Evolutionary conservation across 2,888 invertebrate genomes (phyloP).

Genomic region (Catocala nupta): DNA sequence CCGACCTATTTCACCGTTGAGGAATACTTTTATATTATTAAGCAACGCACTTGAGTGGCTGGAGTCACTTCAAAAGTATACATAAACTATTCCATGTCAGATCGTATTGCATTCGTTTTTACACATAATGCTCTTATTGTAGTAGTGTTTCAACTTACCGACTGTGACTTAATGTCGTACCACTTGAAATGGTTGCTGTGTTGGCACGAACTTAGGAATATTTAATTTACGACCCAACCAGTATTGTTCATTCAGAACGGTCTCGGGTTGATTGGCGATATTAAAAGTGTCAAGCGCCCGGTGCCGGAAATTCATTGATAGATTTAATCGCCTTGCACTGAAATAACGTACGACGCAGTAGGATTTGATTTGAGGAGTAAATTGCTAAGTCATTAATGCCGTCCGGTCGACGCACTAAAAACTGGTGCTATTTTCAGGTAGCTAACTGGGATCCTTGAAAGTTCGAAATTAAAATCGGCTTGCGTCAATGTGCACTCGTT

Average conservation of each 20-base stretch:
- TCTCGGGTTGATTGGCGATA: slow-evolving; percentile 82
- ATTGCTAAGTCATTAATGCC: slow-evolving; percentile 84
- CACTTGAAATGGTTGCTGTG: slow-evolving; percentile 57
- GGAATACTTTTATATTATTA: no score
- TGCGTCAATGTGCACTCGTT: slow-evolving; percentile 55
- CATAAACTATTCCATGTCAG: not conserved
- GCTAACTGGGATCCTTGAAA: slow-evolving; percentile 67
- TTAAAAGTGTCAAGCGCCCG: slow-evolving; percentile 83
- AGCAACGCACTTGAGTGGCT: no score
- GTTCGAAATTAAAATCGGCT: slow-evolving; percentile 61
- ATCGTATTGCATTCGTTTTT: slow-evolving; percentile 39
- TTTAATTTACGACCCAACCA: slow-evolving; percentile 80
- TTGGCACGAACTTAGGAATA: slow-evolving; percentile 73
- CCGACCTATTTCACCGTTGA: no score
- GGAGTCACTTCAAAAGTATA: no score
- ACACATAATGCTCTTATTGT: slow-evolving; percentile 47
- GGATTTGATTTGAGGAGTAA: slow-evolving; percentile 82
- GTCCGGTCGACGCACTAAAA: slow-evolving; percentile 82
- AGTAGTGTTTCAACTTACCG: slow-evolving; percentile 50
- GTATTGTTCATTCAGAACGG: slow-evolving; percentile 85
- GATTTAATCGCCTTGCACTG: slow-evolving; percentile 82
- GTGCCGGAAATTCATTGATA: slow-evolving; percentile 87
- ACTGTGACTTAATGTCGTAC: slow-evolving; percentile 42
- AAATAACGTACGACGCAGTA: slow-evolving; percentile 76
- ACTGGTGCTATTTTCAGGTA: slow-evolving; percentile 76